Evolutionary conservation across 2,113 vertebrate genomes (phyloP).

Genomic region (Galbula dea): DNA sequence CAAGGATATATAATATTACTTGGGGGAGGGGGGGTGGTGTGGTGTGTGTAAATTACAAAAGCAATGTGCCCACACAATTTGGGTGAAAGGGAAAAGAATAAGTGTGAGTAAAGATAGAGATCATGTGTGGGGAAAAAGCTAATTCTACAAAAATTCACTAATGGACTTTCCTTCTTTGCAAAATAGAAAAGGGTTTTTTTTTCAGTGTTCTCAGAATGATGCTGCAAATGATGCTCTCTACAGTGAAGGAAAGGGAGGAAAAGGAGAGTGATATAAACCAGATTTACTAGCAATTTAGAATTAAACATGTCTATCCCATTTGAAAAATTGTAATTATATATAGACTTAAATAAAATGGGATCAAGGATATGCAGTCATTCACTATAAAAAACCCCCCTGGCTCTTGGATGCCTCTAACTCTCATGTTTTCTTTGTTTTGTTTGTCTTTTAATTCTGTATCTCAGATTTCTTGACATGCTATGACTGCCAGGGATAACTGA

Average conservation of each 20-base stretch:
- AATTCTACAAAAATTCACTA: background rate
- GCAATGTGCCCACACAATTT: background rate
- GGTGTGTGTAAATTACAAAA: background rate
- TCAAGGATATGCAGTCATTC: background rate
- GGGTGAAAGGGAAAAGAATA: background rate
- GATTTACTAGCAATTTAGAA: background rate
- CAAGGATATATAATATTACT: background rate
- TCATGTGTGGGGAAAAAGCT: fast-evolving
- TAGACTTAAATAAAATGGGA: background rate
- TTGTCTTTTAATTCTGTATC: background rate
- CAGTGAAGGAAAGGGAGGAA: background rate
- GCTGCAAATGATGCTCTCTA: background rate
- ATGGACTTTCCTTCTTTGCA: background rate
- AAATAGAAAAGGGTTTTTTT: background rate
- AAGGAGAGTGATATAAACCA: background rate
- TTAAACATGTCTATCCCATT: background rate
- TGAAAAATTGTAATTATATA: background rate
- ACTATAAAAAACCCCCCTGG: too few relatives aligned
- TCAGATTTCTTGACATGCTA: background rate
- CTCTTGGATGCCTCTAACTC: background rate
- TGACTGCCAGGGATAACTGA: background rate
- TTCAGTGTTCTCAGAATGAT: background rate
- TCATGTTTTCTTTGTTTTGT: background rate
- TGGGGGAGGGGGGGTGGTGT: too few relatives aligned
- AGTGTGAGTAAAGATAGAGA: background rate